A percentile compares a stretch with the other conserved stretches of the same genome.
Conservation (phyloP, 2,113 vertebrate genomes). For the Plectropomus leopardus region DNA sequence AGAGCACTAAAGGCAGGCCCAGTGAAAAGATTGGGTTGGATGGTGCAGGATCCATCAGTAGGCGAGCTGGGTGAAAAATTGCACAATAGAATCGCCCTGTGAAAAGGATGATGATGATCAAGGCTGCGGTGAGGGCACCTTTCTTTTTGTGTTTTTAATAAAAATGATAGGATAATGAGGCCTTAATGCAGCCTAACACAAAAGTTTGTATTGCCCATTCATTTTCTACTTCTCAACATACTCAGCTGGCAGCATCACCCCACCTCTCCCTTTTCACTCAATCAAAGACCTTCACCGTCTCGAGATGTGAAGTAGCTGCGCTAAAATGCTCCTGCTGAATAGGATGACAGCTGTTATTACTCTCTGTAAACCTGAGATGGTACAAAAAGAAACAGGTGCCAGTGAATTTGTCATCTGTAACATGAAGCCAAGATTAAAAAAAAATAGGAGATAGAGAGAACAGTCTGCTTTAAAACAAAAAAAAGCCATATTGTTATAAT, state of each 20-base stretch:
- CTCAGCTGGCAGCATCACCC: slow-evolving; percentile 6
- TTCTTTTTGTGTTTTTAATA: slow-evolving; percentile 22
- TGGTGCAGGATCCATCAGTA: slow-evolving; percentile 26
- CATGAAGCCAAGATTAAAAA: slow-evolving; percentile 19
- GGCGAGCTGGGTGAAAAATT: slow-evolving; percentile 39
- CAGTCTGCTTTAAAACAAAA: slow-evolving; percentile 19
- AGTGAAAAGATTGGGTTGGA: slow-evolving; percentile 31
- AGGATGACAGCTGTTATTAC: slow-evolving; percentile 57
- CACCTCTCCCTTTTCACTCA: slow-evolving; percentile 4
- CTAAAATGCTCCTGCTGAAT: slow-evolving; percentile 25
- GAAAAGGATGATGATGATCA: slow-evolving; percentile 33
- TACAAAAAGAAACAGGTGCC: slow-evolving; percentile 55
- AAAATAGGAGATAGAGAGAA: neutral
- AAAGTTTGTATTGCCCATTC: slow-evolving; percentile 9
- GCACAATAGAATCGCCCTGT: slow-evolving; percentile 36
- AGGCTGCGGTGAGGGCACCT: slow-evolving; percentile 23
- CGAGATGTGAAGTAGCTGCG: slow-evolving; percentile 2
- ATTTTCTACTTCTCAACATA: neutral
- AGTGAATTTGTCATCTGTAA: slow-evolving; percentile 48
- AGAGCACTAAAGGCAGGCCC: slow-evolving; percentile 38
- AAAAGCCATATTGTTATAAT: neutral
- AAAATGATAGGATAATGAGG: slow-evolving; percentile 5
- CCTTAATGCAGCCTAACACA: slow-evolving; percentile 1
- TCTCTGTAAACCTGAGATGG: slow-evolving; percentile 49
- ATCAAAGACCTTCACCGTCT: slow-evolving; percentile 34